These are phyloP conservation scores for Penaeus indicus DNA, from an alignment of 1,140 invertebrate species.

Conservation along the genomic window DNA sequence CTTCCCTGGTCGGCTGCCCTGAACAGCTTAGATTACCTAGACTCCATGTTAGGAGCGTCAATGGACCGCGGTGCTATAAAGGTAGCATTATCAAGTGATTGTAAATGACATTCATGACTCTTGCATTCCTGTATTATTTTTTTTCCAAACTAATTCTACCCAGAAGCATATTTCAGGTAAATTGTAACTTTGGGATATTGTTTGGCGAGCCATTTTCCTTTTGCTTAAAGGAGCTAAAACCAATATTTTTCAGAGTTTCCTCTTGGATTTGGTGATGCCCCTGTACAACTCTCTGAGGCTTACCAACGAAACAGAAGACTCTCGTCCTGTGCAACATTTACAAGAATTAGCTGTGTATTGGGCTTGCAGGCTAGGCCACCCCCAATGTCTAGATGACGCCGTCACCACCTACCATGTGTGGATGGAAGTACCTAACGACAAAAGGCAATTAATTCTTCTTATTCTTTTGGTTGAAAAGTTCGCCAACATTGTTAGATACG, in stretches of 20 bases:
- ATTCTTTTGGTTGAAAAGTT: too few species aligned
- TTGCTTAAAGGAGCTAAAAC: too few species aligned
- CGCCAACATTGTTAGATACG: too few species aligned
- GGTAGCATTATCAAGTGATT: neutral
- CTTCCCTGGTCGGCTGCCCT: conserved; percentile 63
- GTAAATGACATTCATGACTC: too few species aligned
- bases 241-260: too few species aligned
- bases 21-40: conserved; percentile 26
- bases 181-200: too few species aligned
- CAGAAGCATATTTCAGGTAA: too few species aligned
- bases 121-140: too few species aligned
- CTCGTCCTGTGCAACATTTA: conserved; percentile 36
- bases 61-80: conserved; percentile 37
- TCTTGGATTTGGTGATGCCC: too few species aligned
- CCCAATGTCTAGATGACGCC: conserved; percentile 66
- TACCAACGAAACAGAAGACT: conserved; percentile 23
- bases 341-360: conserved; percentile 19
- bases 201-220: too few species aligned
- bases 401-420: conserved; percentile 65
- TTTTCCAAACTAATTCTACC: too few species aligned
- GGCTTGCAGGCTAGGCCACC: conserved; percentile 49
- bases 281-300: neutral
- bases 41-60: conserved; percentile 31
- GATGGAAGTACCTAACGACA: conserved; percentile 66
- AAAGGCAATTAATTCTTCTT: conserved; percentile 44